These are phyloP conservation scores for Fragariocoptes setiger DNA, from an alignment of 1,140 invertebrate genomes.

Conservation along the genomic window DNA sequence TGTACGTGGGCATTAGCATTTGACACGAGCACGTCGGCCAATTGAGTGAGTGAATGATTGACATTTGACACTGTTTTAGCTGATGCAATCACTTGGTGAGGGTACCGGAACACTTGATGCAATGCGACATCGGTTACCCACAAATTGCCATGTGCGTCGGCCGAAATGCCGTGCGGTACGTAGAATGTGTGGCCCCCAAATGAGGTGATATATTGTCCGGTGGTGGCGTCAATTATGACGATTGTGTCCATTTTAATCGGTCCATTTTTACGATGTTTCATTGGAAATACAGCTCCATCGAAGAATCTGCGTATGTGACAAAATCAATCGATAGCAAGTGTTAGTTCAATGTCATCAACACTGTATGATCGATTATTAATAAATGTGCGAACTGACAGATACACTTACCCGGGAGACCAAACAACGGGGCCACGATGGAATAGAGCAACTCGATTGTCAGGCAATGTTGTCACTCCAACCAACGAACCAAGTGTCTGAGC, in stretches of 20 bases:
- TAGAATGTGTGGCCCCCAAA: constrained; percentile 64
- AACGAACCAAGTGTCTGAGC: too few relatives aligned
- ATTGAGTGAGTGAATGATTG: constrained; percentile 12
- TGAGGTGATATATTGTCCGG: constrained; percentile 31
- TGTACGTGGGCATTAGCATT: constrained; percentile 29
- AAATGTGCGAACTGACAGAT: too few relatives aligned
- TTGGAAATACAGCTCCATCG: too few relatives aligned
- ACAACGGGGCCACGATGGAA: too few relatives aligned
- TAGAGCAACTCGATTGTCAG: too few relatives aligned
- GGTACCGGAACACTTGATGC: constrained; percentile 36
- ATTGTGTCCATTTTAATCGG: constrained; percentile 41
- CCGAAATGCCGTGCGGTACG: constrained; percentile 64
- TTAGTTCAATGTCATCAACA: too few relatives aligned
- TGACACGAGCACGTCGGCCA: constrained; percentile 35
- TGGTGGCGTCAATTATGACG: constrained; percentile 31
- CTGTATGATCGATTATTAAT: too few relatives aligned
- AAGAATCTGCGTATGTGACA: too few relatives aligned
- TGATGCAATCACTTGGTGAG: constrained; percentile 9
- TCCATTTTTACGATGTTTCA: constrained; percentile 22
- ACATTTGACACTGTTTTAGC: constrained; percentile 1
- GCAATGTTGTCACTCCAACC: too few relatives aligned
- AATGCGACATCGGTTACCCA: constrained; percentile 58
- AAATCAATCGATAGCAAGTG: too few relatives aligned
- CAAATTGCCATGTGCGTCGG: constrained; percentile 42
- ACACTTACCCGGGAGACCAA: too few relatives aligned